Base-by-base conservation (phyloP, 2,888 invertebrate species). In the Acronicta leporina region DNA sequence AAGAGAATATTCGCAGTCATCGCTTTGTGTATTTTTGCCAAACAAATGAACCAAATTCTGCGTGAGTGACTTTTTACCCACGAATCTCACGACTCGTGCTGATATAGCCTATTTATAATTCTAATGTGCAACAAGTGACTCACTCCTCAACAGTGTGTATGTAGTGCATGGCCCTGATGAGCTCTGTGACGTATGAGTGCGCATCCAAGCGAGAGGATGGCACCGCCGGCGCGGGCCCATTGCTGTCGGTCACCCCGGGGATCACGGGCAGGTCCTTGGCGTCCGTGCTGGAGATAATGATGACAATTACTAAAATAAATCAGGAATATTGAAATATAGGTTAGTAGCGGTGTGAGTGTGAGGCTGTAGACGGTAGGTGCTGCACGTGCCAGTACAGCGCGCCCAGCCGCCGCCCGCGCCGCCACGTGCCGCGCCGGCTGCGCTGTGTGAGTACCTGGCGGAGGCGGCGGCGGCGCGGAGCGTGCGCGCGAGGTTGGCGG, bases 401-500 rank as follows among this genome's bases (percentile, higher is more conserved):
- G 20, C 5, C 27, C 27, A 27, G 27, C 27, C 7, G 27, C 27
- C 27, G 4, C 27, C 5, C 6, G 27, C 27, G 27, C 27, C 7
- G 27, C 27, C 27, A 20, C 27, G 27, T 27, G 27, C 27, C 27
- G 27, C 27, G 20, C 20, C 27, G 7, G 7, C 27, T 7, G 27
- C 6, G 27, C 27, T 7, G 6, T 20, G 30, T n/a, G 40, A 20
- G 14, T 57, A 80, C 82, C 77, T 64, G 50, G 79, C 86, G 49
- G 44, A 16, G 0, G 95, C 94, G 8, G 95, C 93, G 15, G 82
- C 88, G 50, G 95, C 95, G 11, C 95, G 94, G 69, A 97, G 95
- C 25, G 97, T 97, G 80, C 97, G 96, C 51, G 96, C 95, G 50
- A 98, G 94, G 92, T 98, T 98, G 51, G 97, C 96, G 35, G 96